Base-by-base conservation (phyloP, 1,140 invertebrate species). In the Caenorhabditis brenneri region DNA sequence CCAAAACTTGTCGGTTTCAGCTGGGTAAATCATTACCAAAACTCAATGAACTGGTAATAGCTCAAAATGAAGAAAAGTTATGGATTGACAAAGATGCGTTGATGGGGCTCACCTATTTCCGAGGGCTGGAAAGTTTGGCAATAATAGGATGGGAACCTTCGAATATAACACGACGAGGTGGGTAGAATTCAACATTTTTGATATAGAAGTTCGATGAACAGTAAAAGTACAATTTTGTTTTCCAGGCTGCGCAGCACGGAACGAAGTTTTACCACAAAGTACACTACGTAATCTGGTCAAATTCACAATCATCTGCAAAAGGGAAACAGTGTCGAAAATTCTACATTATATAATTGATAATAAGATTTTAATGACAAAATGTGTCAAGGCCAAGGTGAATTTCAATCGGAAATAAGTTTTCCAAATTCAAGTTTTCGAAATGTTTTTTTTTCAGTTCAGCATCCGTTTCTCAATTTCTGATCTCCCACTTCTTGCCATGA, bases 361-460 rank as follows among this genome's bases (percentile, higher is more conserved):
- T 24, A n/a, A 27, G 24, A 42, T 74, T 24, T 46, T 24, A n/a
- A 42, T 74, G 65, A 42, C 19, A 7, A 74, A 74, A 42, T 74
- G 65, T 74, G 65, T 74, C 65, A 74, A 42, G 65, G 65, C 65
- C 65, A 74, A 42, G 36, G 65, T 74, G 24, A 42, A 36, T 19
- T 65, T 36, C 29, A 65, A 33, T 36, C 19, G 24, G 29, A 65
- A n/a, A n/a, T n/a, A n/a, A n/a, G n/a, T 42, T 42, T 42, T 42
- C 12, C 5, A 42, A 42, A 6, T 42, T 42, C 53, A 27, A 42
- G 2, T 42, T 42, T 65, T 27, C 10, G 1, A 65, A 65, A 42
- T 36, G 24, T 65, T 24, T 74, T 74, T 46, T 2, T 74, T 74
- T 9, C 36, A 74, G 65, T 74, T 74, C 29, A 42, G 42, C 22